Percentiles rank a stretch among this genome's conserved stretches.
These are phyloP conservation scores for Pseudochirops corinnae DNA, from an alignment of 2,797 vertebrate species.

Conservation along the genomic window DNA sequence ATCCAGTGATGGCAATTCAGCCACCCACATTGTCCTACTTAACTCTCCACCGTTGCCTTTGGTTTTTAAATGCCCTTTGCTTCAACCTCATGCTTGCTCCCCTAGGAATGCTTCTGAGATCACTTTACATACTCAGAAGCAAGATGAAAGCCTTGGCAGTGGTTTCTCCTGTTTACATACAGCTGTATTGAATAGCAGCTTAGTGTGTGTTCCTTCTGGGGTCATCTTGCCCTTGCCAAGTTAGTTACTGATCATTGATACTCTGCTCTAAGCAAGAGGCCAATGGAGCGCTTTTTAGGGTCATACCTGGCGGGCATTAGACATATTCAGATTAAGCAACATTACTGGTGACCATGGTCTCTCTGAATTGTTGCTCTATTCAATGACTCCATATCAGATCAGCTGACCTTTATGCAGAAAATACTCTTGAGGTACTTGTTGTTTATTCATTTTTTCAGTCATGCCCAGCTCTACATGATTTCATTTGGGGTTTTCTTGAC, in stretches of 20 bases:
- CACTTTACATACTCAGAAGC: background rate
- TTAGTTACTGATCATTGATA: background rate
- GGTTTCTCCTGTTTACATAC: background rate
- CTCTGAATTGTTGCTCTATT: background rate
- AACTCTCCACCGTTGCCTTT: background rate
- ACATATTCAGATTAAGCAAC: constrained; percentile 15
- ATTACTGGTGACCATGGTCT: background rate
- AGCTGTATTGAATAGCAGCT: constrained; percentile 16
- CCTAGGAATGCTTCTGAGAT: background rate
- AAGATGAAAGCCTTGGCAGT: background rate
- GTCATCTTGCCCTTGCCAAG: constrained; percentile 2
- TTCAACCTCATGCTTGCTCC: background rate
- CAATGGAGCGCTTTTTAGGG: background rate
- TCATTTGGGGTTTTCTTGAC: background rate
- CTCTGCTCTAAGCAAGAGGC: constrained; percentile 11
- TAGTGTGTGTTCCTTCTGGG: background rate
- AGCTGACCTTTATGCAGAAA: background rate
- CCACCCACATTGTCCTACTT: background rate
- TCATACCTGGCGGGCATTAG: constrained; percentile 4
- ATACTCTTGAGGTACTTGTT: background rate
- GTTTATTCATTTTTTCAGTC: background rate
- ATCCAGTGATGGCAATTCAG: background rate
- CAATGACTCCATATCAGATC: background rate
- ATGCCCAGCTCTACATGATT: background rate
- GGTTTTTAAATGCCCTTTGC: background rate